phyloP scores from a whole-genome alignment of 92 coral and sea anemone species.

The Parazoanthus atlanticus region DNA sequence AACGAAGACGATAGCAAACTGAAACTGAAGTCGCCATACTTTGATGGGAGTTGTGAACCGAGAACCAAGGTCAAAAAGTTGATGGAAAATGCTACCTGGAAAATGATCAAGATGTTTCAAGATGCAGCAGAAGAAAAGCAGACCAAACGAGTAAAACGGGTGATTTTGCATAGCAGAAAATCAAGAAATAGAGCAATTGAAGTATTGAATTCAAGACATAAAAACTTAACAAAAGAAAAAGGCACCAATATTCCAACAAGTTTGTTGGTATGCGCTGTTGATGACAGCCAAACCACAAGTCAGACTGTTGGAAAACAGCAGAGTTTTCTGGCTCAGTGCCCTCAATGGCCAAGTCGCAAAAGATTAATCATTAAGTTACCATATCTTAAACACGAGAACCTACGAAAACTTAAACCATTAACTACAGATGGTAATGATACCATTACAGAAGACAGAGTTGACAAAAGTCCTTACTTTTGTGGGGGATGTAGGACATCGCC shows the following conservation, averaged over 20 bases:
- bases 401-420: neutral
- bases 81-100: conserved; percentile 21
- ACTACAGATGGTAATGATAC: neutral
- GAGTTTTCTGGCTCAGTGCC: neutral
- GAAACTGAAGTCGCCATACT: conserved; percentile 31
- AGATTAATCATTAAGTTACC: neutral
- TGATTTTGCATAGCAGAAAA: neutral
- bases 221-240: neutral
- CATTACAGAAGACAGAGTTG: neutral
- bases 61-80: conserved; percentile 11
- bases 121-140: neutral
- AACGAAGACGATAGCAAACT: neutral
- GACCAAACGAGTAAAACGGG: neutral
- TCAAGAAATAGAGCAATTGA: neutral
- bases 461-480: conserved; percentile 62
- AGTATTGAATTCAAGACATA: neutral
- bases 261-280: neutral
- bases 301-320: neutral
- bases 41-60: neutral
- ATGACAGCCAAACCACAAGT: neutral
- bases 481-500: conserved; percentile 7
- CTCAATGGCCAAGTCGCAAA: neutral
- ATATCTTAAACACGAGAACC: neutral
- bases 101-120: neutral
- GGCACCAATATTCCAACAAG: neutral